Base-by-base conservation (phyloP, 2,888 invertebrate species). In the Orthosia incerta region DNA sequence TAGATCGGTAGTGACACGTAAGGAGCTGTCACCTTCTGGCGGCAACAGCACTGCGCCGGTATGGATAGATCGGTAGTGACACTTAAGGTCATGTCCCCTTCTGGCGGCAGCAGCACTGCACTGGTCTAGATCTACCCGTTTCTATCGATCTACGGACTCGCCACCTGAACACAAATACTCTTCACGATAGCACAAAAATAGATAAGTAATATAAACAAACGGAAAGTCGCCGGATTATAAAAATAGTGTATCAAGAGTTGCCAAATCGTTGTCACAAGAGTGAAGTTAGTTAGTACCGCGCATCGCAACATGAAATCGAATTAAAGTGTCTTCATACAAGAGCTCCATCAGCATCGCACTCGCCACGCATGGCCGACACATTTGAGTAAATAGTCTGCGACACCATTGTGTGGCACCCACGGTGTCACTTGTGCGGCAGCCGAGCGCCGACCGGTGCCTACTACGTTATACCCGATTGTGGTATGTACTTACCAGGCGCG, bases 191-290 rank as follows among this genome's bases (percentile, higher is more conserved):
- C 60, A 61, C 50, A 79, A 51, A 81, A 81, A 69, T 80, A 83
- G 59, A 85, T 64, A 70, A 66, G 80, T 20, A 74, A 61, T 65
- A 62, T 76, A 83, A 82, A 76, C 83, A 74, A 76, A 62, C 56
- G 57, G 48, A 82, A 73, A 80, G 68, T 77, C 60, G 62, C 55
- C 46, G 64, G 60, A 71, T 71, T 80, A 76, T 83, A 86, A 78
- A 86, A 80, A 86, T 85, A 81, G 81, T 80, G 60, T 55, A 64
- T 76, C 61, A 67, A 39, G 75, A 78, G 76, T 66, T 84, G 84
- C 84, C 84, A 84, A 84, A 86, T 83, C 48, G 70, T 65, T 71
- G 51, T 71, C 63, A 51, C 46, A 56, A 57, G 48, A 56, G 55
- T 53, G n/a, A 51, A 74, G 51, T 46, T 46, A 60, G 60, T 72